Conservation (phyloP, 2,888 invertebrate species). For the Willowsia nigromaculata region DNA sequence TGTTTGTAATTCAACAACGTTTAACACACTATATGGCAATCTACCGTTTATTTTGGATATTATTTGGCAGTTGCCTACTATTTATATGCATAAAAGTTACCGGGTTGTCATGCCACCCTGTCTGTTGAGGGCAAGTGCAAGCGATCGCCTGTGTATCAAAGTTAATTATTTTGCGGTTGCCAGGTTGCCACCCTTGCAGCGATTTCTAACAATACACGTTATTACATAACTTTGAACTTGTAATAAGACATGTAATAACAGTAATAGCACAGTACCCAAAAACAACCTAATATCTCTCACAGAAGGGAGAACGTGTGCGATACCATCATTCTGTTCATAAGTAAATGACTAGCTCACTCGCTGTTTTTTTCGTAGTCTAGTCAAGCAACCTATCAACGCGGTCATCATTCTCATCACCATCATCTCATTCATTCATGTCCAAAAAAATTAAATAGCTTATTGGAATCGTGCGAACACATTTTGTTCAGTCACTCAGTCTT, state of each 20-base stretch:
- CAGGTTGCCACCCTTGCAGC: conserved; percentile 44
- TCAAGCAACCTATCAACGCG: conserved; percentile 18
- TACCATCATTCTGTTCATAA: neutral
- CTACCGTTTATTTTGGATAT: too few species aligned
- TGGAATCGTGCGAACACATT: conserved; percentile 30
- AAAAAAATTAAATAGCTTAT: conserved; percentile 48
- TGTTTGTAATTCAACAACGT: too few species aligned
- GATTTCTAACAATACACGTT: conserved; percentile 41
- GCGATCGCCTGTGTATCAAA: conserved; percentile 1
- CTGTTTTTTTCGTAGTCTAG: neutral
- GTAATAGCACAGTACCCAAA: neutral
- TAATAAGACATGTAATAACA: neutral
- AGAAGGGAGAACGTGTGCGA: conserved; percentile 21
- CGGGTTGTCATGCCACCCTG: conserved; percentile 18
- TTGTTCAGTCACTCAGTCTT: conserved; percentile 15
- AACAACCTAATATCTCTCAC: neutral
- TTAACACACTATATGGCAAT: too few species aligned
- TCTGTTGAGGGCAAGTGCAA: neutral
- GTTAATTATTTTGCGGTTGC: conserved; percentile 63
- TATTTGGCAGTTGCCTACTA: too few species aligned
- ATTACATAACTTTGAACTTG: neutral
- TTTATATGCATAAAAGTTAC: too few species aligned
- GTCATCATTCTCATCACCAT: neutral
- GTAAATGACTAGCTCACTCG: neutral
- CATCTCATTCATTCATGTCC: conserved; percentile 33